These are phyloP conservation scores for Anthoscopus minutus DNA, from an alignment of 2,113 vertebrate genomes.

Conservation along the genomic window DNA sequence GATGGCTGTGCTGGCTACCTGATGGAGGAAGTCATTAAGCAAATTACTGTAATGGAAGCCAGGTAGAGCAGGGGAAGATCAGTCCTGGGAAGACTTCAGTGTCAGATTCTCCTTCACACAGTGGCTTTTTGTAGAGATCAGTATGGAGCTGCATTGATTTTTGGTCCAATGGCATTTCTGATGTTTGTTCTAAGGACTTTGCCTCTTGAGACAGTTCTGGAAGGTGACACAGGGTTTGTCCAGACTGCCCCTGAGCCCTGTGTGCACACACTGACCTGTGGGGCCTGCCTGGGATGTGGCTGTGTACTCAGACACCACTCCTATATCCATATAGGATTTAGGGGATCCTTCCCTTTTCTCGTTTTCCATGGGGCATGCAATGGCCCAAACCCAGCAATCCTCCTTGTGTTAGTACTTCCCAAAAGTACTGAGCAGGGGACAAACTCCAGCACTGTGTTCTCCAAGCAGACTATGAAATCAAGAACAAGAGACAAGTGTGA, in stretches of 20 bases:
- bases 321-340: rapidly evolving
- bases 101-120: neutral
- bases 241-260: neutral
- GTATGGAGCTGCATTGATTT: neutral
- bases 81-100: neutral
- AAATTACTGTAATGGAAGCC: neutral
- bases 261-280: rapidly evolving
- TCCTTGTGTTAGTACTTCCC: neutral
- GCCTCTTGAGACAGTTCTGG: neutral
- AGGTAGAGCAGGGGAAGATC: neutral
- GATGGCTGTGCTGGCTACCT: neutral
- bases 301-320: neutral
- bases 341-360: neutral
- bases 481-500: neutral
- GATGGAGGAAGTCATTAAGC: neutral
- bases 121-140: neutral
- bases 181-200: neutral
- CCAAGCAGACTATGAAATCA: neutral
- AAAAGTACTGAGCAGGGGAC: neutral
- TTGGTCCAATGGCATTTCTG: neutral
- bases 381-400: neutral
- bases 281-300: neutral
- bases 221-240: neutral
- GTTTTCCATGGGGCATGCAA: neutral
- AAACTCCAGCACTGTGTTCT: neutral